Evolutionary conservation across 2,888 invertebrate species (phyloP), one percentile per base, ranked within the genome.

Genomic region (Acanthosoma haemorrhoidale): DNA sequence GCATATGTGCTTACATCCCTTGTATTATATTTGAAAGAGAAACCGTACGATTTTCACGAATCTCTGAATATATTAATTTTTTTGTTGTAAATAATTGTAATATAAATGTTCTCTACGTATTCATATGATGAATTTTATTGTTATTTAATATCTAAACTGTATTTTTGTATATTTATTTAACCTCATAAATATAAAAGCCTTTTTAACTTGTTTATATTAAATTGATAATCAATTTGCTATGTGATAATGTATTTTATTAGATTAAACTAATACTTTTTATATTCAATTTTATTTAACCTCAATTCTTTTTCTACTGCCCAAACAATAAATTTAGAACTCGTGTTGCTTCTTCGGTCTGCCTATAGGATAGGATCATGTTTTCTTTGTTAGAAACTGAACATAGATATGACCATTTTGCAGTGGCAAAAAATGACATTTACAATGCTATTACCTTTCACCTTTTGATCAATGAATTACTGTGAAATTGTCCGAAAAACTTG

Each of bases 241-340:
- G 70, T 70, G 70, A 70, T 70, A 70, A 64, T 43, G 36, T 70
- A 66, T 57, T 51, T 63, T 70, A 31, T 39, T 64, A 58, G 64
- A 70, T 39, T 64, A 64, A 70, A 70, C 70, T 70, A 70, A 64
- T 70, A 58, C 61, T 70, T 70, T 70, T 70, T 38, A 25, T 29
- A n/a, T 16, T 66, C 16, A 25, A 2, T 43, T 66, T 39, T 43
- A 41, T 41, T 41, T 15, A 11, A 6, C 15, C 43, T 11, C 15
- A 6, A 41, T 41, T 36, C 13, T 36, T 13, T 13, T 36, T 13
- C n/a, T n/a, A n/a, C n/a, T n/a, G n/a, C n/a, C n/a, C n/a, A n/a
- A n/a, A n/a, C n/a, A n/a, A n/a, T n/a, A n/a, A n/a, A n/a, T n/a
- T n/a, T n/a, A n/a, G n/a, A n/a, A n/a, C n/a, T n/a, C n/a, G n/a